A percentile compares a stretch with the other conserved stretches of the same genome.
These are phyloP conservation scores for Halesus radiatus DNA, from an alignment of 1,140 invertebrate genomes.

Conservation along the genomic window DNA sequence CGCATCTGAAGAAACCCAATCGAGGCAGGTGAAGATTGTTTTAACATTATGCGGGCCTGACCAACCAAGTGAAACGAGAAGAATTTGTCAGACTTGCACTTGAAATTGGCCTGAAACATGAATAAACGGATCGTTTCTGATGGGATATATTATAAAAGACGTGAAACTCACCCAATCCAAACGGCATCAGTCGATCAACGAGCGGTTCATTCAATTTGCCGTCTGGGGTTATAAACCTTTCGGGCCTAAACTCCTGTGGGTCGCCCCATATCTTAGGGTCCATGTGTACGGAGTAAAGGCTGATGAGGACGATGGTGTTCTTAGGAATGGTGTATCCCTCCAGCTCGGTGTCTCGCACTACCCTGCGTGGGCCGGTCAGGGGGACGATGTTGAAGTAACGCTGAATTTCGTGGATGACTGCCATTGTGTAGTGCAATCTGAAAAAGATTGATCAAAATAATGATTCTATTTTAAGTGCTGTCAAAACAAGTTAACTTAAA, in stretches of 20 bases:
- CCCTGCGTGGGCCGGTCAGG: constrained; percentile 78
- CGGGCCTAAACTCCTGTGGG: constrained; percentile 79
- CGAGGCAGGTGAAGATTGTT: no score
- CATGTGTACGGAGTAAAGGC: constrained; percentile 75
- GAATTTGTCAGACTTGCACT: no score
- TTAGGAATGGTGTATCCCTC: constrained; percentile 78
- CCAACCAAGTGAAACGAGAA: no score
- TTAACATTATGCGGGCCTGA: no score
- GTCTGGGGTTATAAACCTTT: constrained; percentile 71
- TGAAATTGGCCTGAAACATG: no score
- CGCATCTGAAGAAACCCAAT: no score
- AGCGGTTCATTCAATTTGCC: constrained; percentile 66
- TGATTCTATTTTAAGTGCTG: no score
- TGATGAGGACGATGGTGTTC: constrained; percentile 76
- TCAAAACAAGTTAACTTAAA: no score
- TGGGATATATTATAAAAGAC: no score
- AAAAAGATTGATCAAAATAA: no score
- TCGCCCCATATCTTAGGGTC: constrained; percentile 76
- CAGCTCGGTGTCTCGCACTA: constrained; percentile 72
- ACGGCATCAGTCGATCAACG: constrained; percentile 73
- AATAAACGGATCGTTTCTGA: no score
- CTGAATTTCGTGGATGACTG: constrained; percentile 77
- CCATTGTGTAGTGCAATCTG: constrained; percentile 76
- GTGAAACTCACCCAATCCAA: constrained; percentile 75
- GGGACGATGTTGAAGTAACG: constrained; percentile 75